These are phyloP conservation scores for Stegana nigrithorax DNA, from an alignment of 2,888 invertebrate genomes.

Conservation along the genomic window DNA sequence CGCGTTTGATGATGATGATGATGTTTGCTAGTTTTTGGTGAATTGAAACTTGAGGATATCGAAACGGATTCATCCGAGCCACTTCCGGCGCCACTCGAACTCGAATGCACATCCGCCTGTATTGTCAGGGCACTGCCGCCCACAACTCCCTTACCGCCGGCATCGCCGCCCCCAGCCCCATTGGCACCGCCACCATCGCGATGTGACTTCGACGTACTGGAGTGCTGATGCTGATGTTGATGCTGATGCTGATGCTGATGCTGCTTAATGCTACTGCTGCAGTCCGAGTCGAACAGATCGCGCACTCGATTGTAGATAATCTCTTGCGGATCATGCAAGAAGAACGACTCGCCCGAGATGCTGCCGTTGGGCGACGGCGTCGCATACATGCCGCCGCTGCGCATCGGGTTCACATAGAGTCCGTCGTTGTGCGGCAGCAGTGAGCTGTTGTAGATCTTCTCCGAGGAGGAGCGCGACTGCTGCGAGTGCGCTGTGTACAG, in stretches of 20 bases:
- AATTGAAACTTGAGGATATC: constrained; percentile 70
- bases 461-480: constrained; percentile 63
- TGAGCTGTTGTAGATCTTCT: constrained; percentile 63
- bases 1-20: constrained; percentile 53
- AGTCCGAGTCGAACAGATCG: constrained; percentile 78
- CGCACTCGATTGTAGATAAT: constrained; percentile 86
- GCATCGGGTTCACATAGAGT: constrained; percentile 87
- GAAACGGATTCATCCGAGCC: constrained; percentile 75
- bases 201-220: constrained; percentile 41
- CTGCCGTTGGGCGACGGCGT: constrained; percentile 72
- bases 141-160: no score
- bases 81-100: constrained; percentile 74
- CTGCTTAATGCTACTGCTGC: constrained; percentile 60
- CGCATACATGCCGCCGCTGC: constrained; percentile 69
- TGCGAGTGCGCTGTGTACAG: constrained; percentile 54
- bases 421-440: constrained; percentile 73
- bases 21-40: constrained; percentile 58
- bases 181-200: constrained; percentile 12
- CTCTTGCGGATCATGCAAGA: constrained; percentile 85
- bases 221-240: constrained; percentile 31
- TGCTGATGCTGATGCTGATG: constrained; percentile 42
- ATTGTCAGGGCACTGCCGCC: constrained; percentile 72
- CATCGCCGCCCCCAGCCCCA: not conserved
- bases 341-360: constrained; percentile 79
- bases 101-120: constrained; percentile 89